Conservation (phyloP, 1,140 invertebrate species). For the Anagrus nilaparvatae region DNA sequence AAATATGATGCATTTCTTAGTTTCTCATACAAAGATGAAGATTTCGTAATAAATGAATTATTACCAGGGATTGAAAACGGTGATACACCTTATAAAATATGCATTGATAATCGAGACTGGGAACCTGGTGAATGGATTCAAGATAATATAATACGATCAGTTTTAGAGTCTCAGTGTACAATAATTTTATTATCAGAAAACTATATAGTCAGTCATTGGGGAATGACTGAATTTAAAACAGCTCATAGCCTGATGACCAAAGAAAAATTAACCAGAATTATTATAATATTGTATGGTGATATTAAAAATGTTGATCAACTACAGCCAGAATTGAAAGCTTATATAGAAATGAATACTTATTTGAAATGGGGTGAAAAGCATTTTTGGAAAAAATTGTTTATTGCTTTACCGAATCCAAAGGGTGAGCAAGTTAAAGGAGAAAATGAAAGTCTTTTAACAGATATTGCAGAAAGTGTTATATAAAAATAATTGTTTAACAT, state of each 20-base stretch:
- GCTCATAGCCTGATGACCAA: slow-evolving; percentile 66
- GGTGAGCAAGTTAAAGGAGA: too few species aligned
- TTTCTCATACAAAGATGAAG: slow-evolving; percentile 71
- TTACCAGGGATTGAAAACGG: slow-evolving; percentile 55
- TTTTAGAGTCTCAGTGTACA: slow-evolving; percentile 68
- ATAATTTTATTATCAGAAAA: slow-evolving; percentile 71
- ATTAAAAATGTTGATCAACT: slow-evolving; percentile 53
- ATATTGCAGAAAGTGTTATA: too few species aligned
- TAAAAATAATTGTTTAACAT: too few species aligned
- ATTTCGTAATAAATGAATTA: slow-evolving; percentile 58
- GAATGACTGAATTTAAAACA: slow-evolving; percentile 71
- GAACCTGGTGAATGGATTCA: slow-evolving; percentile 61
- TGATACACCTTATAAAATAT: slow-evolving; percentile 51
- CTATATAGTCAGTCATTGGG: slow-evolving; percentile 78
- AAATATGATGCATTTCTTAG: slow-evolving; percentile 80
- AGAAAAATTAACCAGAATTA: slow-evolving; percentile 59
- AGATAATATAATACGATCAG: too few species aligned
- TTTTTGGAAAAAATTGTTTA: slow-evolving; percentile 78
- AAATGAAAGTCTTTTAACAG: too few species aligned
- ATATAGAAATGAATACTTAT: slow-evolving; percentile 81
- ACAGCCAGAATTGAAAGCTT: slow-evolving; percentile 64
- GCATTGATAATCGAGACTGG: slow-evolving; percentile 77
- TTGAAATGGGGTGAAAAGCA: slow-evolving; percentile 71
- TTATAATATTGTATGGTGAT: slow-evolving; percentile 70
- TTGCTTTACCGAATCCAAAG: slow-evolving; percentile 60